These are phyloP conservation scores for Spodoptera litura DNA, from an alignment of 1,140 invertebrate species.

Conservation along the genomic window DNA sequence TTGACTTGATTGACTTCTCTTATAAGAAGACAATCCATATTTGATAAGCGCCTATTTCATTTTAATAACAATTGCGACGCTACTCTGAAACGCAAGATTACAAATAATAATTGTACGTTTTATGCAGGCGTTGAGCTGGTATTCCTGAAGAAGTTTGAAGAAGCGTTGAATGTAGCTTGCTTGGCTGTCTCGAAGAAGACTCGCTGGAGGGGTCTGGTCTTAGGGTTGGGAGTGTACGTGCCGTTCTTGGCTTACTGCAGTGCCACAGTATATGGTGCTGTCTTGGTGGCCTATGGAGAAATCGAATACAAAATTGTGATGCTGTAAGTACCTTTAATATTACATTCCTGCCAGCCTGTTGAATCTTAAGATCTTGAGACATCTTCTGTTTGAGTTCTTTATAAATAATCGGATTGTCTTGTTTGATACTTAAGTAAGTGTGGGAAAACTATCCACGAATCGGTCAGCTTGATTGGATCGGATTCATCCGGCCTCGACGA, in stretches of 20 bases:
- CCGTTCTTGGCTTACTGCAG: conserved; percentile 92
- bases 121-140: conserved; percentile 82
- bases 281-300: conserved; percentile 88
- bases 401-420: too few relatives aligned
- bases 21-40: too few relatives aligned
- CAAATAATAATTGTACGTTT: too few relatives aligned
- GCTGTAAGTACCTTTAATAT: conserved; percentile 86
- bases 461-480: too few relatives aligned
- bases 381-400: too few relatives aligned
- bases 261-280: conserved; percentile 91
- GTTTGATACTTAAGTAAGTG: too few relatives aligned
- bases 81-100: too few relatives aligned
- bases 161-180: conserved; percentile 85
- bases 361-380: neutral
- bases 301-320: conserved; percentile 91
- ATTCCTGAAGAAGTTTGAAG: conserved; percentile 88
- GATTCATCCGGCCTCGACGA: neutral
- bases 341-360: neutral
- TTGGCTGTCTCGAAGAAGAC: conserved; percentile 87
- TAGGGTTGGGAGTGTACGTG: conserved; percentile 90
- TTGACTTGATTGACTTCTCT: too few relatives aligned
- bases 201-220: conserved; percentile 89
- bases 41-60: too few relatives aligned
- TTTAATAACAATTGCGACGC: too few relatives aligned
- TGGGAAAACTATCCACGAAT: too few relatives aligned